Conservation (phyloP, 2,888 invertebrate species). For the Leptopterna dolabrata region DNA sequence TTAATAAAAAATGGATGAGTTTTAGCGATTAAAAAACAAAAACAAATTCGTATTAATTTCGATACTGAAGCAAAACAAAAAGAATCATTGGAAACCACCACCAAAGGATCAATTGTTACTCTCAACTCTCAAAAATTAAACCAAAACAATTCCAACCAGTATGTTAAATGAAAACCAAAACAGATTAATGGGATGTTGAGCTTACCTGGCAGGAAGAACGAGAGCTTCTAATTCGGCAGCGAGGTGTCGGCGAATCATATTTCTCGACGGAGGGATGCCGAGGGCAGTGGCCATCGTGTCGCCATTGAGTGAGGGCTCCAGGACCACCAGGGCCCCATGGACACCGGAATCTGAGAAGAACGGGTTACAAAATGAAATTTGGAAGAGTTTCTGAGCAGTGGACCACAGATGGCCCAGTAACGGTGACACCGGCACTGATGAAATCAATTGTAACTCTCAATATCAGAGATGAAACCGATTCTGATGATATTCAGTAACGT, state of each 20-base stretch:
- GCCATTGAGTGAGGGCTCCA: conserved; percentile 93
- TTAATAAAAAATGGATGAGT: not conserved
- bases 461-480: too few relatives aligned
- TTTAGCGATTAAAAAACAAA: not conserved
- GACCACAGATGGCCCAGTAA: too few relatives aligned
- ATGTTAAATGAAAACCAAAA: conserved; percentile 35
- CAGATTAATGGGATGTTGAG: conserved; percentile 65
- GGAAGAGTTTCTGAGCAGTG: not conserved
- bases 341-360: conserved; percentile 83
- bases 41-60: not conserved
- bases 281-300: conserved; percentile 94
- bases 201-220: conserved; percentile 92
- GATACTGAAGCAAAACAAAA: conserved; percentile 31
- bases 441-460: too few relatives aligned
- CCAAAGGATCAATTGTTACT: conserved; percentile 49
- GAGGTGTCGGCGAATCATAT: conserved; percentile 91
- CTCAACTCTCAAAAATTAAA: conserved; percentile 22
- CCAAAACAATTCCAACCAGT: not conserved
- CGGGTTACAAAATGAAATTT: conserved; percentile 62
- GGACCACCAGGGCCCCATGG: conserved; percentile 91
- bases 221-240: conserved; percentile 91
- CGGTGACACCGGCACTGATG: too few relatives aligned
- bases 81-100: conserved; percentile 46
- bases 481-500: too few relatives aligned
- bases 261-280: conserved; percentile 92